Conservation (phyloP, 2,113 vertebrate species). For the Gymnocephalus cernua region DNA sequence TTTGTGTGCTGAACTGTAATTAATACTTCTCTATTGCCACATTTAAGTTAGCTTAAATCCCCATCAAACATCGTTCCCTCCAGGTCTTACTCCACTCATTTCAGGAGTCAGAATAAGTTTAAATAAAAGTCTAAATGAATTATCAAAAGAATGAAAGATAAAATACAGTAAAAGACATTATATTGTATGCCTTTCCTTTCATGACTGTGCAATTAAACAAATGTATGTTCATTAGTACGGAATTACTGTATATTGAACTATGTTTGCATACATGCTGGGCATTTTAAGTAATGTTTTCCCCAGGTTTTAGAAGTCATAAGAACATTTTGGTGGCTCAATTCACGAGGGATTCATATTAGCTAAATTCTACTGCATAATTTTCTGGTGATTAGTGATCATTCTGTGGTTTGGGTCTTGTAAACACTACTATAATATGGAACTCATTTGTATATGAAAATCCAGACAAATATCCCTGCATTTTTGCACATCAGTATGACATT, state of each 20-base stretch:
- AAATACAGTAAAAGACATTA: neutral
- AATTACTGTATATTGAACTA: neutral
- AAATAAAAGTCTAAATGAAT: neutral
- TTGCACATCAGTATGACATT: slow-evolving; percentile 4
- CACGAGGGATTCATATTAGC: slow-evolving; percentile 15
- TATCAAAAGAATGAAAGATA: neutral
- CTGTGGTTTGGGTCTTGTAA: slow-evolving; percentile 28
- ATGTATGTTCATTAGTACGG: neutral
- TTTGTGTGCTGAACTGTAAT: slow-evolving; percentile 2
- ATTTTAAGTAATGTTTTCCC: neutral
- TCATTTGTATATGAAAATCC: slow-evolving; percentile 29
- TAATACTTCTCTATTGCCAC: neutral
- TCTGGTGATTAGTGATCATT: slow-evolving; percentile 25
- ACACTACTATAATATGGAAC: slow-evolving; percentile 5
- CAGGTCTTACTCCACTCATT: too few species aligned
- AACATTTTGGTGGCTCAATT: slow-evolving; percentile 35
- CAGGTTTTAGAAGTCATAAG: slow-evolving; percentile 4
- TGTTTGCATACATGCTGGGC: neutral
- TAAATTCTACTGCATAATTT: slow-evolving; percentile 25
- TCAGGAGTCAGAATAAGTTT: neutral
- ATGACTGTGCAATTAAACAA: slow-evolving; percentile 1
- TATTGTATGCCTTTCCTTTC: neutral
- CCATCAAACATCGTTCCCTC: neutral
- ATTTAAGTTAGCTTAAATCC: neutral
- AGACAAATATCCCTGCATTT: neutral